Evolutionary conservation across 2,113 vertebrate species (phyloP).

Genomic region (Lagopus leucura): DNA sequence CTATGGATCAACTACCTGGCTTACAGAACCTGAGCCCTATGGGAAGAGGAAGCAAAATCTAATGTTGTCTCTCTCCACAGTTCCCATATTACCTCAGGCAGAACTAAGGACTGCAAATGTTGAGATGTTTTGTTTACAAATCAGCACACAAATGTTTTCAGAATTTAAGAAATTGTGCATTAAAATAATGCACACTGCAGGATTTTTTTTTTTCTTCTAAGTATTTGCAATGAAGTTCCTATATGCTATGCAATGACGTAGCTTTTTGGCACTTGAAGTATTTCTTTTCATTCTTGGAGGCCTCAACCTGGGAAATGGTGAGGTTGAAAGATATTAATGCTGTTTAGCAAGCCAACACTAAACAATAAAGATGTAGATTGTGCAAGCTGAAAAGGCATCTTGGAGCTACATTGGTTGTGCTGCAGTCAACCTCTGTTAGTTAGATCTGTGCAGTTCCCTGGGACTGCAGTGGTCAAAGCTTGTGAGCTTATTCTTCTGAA

Average conservation of each 20-base stretch:
- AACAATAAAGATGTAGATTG: background rate
- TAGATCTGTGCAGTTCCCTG: background rate
- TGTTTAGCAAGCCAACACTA: background rate
- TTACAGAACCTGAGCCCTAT: background rate
- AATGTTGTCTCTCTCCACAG: background rate
- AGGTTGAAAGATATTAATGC: background rate
- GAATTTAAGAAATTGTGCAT: background rate
- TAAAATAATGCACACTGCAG: background rate
- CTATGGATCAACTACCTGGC: background rate
- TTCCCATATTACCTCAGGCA: background rate
- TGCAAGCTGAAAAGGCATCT: background rate
- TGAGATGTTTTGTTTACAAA: background rate
- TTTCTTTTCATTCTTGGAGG: background rate
- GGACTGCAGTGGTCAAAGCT: background rate
- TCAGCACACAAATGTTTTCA: background rate
- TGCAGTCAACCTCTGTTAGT: background rate
- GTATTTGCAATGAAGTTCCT: background rate
- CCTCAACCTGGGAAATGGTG: background rate
- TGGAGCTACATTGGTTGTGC: background rate
- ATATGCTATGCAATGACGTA: background rate
- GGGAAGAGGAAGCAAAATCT: background rate
- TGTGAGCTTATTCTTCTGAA: background rate
- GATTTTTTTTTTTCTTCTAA: background rate
- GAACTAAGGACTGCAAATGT: background rate
- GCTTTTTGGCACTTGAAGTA: background rate